Conservation (phyloP, 2,113 vertebrate genomes). For the Oreocharis arfaki region DNA sequence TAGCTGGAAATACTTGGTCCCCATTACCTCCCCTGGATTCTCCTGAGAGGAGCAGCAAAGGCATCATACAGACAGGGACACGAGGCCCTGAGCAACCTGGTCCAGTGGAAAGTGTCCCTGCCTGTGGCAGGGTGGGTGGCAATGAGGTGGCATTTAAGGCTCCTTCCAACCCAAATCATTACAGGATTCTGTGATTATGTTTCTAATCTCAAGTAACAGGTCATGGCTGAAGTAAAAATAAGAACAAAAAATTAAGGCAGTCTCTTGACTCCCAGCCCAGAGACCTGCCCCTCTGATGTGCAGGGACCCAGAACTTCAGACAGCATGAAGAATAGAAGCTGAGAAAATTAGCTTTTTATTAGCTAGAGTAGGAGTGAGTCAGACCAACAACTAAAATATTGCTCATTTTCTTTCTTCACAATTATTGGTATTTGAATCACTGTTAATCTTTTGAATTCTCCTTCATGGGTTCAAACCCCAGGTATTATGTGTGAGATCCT, state of each 20-base stretch:
- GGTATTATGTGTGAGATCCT: background rate
- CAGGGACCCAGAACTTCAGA: background rate
- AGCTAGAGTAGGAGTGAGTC: background rate
- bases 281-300: background rate
- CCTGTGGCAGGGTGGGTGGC: background rate
- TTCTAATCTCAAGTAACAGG: background rate
- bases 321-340: background rate
- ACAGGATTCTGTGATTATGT: background rate
- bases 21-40: background rate
- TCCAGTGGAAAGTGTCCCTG: background rate
- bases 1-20: background rate
- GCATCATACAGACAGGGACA: background rate
- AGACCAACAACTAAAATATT: background rate
- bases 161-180: background rate
- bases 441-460: background rate
- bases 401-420: background rate
- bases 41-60: background rate
- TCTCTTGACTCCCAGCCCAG: background rate
- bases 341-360: background rate
- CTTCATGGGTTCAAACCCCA: background rate
- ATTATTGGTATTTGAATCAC: background rate
- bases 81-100: background rate
- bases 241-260: background rate
- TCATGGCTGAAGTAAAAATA: background rate
- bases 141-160: background rate